These are phyloP conservation scores for Burhinus oedicnemus DNA, from an alignment of 2,113 vertebrate genomes.

Conservation along the genomic window DNA sequence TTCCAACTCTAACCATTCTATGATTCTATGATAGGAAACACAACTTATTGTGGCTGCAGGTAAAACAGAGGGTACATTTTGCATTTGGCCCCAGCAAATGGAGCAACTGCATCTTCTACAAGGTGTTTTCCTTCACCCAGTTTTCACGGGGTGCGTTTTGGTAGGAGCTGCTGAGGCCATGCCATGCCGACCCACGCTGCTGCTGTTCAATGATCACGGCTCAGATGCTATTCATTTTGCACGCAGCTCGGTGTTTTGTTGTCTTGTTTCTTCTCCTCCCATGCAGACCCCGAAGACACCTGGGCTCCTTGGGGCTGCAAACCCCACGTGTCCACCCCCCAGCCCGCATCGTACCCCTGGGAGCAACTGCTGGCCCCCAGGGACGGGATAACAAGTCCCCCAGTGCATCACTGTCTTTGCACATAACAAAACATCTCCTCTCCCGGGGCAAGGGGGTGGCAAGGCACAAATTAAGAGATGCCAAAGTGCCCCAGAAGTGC, in stretches of 20 bases:
- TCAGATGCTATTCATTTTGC: rapidly evolving
- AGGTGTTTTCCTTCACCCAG: background rate
- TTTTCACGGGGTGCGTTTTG: background rate
- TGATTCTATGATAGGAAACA: background rate
- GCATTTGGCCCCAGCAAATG: background rate
- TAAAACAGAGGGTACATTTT: background rate
- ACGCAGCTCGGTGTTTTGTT: background rate
- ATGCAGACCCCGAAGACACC: background rate
- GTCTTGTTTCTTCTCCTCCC: background rate
- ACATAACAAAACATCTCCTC: conserved; percentile 72
- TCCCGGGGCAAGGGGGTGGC: conserved; percentile 16
- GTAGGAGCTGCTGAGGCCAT: background rate
- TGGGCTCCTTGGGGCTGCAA: background rate
- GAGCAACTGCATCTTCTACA: background rate
- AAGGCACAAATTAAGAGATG: no score
- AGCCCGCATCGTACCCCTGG: background rate
- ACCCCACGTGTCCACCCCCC: background rate
- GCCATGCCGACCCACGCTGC: no score
- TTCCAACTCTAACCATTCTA: no score
- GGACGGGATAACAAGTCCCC: conserved; percentile 57
- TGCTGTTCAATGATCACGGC: background rate
- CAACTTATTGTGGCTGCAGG: background rate
- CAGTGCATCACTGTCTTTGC: background rate
- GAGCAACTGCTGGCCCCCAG: background rate
- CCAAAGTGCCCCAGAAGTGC: no score